Evolutionary conservation across 2,797 vertebrate genomes (phyloP).

Genomic region (Brotula barbata): DNA sequence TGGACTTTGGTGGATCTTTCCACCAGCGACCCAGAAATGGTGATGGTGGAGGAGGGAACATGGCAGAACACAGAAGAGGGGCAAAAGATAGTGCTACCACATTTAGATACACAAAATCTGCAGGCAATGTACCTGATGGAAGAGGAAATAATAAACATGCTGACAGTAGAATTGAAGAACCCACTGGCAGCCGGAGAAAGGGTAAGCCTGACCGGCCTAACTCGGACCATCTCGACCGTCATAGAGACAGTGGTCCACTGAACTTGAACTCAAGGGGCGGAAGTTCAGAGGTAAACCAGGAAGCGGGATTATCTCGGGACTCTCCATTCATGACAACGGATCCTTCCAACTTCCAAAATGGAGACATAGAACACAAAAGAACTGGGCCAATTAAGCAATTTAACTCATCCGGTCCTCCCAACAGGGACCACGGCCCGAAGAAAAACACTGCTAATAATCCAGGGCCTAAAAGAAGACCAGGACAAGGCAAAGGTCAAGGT

Average conservation of each 20-base stretch:
- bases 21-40: slow-evolving; percentile 74
- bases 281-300: slow-evolving; percentile 66
- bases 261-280: slow-evolving; percentile 79
- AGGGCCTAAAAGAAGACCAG: slow-evolving; percentile 87
- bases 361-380: slow-evolving; percentile 86
- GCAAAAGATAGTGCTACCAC: slow-evolving; percentile 49
- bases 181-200: slow-evolving; percentile 82
- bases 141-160: slow-evolving; percentile 60
- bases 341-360: slow-evolving; percentile 84
- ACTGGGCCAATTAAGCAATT: slow-evolving; percentile 90
- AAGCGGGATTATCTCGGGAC: slow-evolving; percentile 72
- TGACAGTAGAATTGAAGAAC: slow-evolving; percentile 80
- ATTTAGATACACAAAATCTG: slow-evolving; percentile 35
- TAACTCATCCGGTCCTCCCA: slow-evolving; percentile 59
- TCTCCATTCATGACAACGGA: slow-evolving; percentile 43
- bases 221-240: slow-evolving; percentile 82
- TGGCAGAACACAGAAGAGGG: slow-evolving; percentile 69
- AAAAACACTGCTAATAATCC: slow-evolving; percentile 82
- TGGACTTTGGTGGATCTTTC: slow-evolving; percentile 72
- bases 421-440: slow-evolving; percentile 76
- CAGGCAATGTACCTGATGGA: slow-evolving; percentile 52
- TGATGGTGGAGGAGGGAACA: slow-evolving; percentile 48
- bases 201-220: slow-evolving; percentile 85
- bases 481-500: slow-evolving; percentile 81
- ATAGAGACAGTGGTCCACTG: slow-evolving; percentile 77